A percentile compares a stretch with the other conserved stretches of the same genome.
Conservation (phyloP, 2,888 invertebrate species). For the Bibio marci region DNA sequence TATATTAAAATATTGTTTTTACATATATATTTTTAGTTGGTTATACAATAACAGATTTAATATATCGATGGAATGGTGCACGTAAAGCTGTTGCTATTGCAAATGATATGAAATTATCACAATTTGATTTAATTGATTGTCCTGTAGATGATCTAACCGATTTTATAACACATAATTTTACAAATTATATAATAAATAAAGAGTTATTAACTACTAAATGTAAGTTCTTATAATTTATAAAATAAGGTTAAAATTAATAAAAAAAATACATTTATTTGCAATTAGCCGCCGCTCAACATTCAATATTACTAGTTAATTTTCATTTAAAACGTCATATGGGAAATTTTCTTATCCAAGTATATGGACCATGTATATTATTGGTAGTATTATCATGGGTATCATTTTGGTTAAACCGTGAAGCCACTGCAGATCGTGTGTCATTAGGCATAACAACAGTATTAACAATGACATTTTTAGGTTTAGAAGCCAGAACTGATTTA, state of each 20-base stretch:
- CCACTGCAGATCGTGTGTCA: slow-evolving; percentile 62
- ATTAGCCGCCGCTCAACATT: slow-evolving; percentile 42
- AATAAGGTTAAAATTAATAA: slow-evolving; percentile 2
- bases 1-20: no score
- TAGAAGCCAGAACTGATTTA: slow-evolving; percentile 63
- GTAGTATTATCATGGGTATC: slow-evolving; percentile 80
- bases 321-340: slow-evolving; percentile 67
- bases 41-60: slow-evolving; percentile 52
- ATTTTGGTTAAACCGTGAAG: slow-evolving; percentile 71
- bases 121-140: slow-evolving; percentile 64
- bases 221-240: neutral
- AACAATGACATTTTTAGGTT: slow-evolving; percentile 68
- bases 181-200: neutral
- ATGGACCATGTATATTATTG: slow-evolving; percentile 65
- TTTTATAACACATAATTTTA: slow-evolving; percentile 19
- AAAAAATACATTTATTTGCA: slow-evolving; percentile 13
- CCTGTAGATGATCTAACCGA: slow-evolving; percentile 51
- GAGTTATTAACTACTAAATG: neutral
- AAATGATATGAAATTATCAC: slow-evolving; percentile 67
- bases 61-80: slow-evolving; percentile 55
- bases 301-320: slow-evolving; percentile 56
- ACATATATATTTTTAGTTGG: slow-evolving; percentile 36
- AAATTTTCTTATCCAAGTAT: slow-evolving; percentile 74
- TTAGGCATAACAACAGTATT: slow-evolving; percentile 69
- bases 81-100: slow-evolving; percentile 60